A percentile compares a stretch with the other conserved stretches of the same genome.
Conservation (phyloP, 2,113 vertebrate genomes). For the Thunnus maccoyii region DNA sequence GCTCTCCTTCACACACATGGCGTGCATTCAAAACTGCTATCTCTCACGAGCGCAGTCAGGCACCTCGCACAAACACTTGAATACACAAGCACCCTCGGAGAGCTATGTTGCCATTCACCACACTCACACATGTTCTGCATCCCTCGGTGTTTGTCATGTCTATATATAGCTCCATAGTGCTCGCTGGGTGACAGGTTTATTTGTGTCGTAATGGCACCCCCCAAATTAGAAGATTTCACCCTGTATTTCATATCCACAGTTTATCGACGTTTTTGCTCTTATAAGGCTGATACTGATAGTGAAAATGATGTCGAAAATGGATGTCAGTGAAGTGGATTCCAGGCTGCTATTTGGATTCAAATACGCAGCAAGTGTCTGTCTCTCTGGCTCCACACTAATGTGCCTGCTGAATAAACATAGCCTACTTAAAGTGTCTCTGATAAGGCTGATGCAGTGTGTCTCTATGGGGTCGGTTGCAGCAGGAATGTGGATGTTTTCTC, state of each 20-base stretch:
- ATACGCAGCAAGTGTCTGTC: conserved; percentile 36
- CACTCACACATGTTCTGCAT: conserved; percentile 66
- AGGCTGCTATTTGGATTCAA: conserved; percentile 25
- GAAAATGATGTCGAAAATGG: neutral
- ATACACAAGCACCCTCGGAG: conserved; percentile 46
- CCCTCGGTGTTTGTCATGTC: conserved; percentile 57
- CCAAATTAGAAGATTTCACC: conserved; percentile 43
- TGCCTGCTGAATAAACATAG: conserved; percentile 66
- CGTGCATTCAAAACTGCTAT: conserved; percentile 57
- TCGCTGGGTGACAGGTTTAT: conserved; percentile 69
- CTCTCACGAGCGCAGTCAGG: conserved; percentile 39
- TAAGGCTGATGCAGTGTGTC: conserved; percentile 62
- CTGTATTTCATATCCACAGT: neutral
- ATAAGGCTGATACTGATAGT: neutral
- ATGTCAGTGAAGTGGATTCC: conserved; percentile 9
- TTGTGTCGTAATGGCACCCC: conserved; percentile 54
- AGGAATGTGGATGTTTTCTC: conserved; percentile 84
- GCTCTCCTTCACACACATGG: conserved; percentile 49
- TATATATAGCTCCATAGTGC: conserved; percentile 66
- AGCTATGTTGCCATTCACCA: conserved; percentile 48
- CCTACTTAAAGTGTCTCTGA: conserved; percentile 65
- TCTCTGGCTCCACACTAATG: conserved; percentile 55
- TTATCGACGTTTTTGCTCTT: neutral
- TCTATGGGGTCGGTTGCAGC: conserved; percentile 46
- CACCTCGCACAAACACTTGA: conserved; percentile 58